phyloP scores from a whole-genome alignment of 1,140 invertebrate genomes.

The Nixonia krombeini region DNA sequence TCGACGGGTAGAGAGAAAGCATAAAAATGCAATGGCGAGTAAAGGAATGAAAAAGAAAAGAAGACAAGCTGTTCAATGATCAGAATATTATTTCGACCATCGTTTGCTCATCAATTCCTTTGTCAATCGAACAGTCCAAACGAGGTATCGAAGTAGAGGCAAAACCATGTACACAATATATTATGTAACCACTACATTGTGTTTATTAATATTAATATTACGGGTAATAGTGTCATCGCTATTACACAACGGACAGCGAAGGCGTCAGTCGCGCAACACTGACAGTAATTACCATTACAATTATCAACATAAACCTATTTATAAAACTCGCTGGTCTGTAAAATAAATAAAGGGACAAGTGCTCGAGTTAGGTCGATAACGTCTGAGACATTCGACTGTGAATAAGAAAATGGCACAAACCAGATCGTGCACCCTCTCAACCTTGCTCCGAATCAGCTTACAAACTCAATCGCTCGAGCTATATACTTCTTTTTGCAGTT shows the following conservation, averaged over 20 bases:
- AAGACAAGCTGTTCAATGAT: slow-evolving; percentile 49
- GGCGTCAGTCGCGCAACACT: slow-evolving; percentile 22
- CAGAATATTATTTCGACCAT: slow-evolving; percentile 52
- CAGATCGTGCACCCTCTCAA: slow-evolving; percentile 58
- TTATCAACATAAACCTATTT: slow-evolving; percentile 21
- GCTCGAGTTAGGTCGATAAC: slow-evolving; percentile 1
- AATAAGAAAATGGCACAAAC: slow-evolving; percentile 24
- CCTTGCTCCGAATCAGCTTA: slow-evolving; percentile 53
- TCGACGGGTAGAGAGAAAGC: neutral
- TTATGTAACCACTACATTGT: slow-evolving; percentile 34
- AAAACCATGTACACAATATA: slow-evolving; percentile 57
- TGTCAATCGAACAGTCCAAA: slow-evolving; percentile 57
- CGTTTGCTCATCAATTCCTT: slow-evolving; percentile 25
- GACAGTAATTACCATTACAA: slow-evolving; percentile 35
- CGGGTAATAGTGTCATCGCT: too few species aligned
- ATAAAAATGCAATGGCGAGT: neutral
- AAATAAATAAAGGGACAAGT: slow-evolving; percentile 38
- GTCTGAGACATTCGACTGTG: slow-evolving; percentile 22
- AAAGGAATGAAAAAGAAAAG: slow-evolving; percentile 34
- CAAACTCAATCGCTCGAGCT: slow-evolving; percentile 45
- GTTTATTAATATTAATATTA: slow-evolving; percentile 46
- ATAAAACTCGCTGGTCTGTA: slow-evolving; percentile 34
- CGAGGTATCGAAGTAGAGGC: slow-evolving; percentile 48
- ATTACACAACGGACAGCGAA: too few species aligned
- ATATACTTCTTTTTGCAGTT: slow-evolving; percentile 1